Percentiles rank a stretch among this genome's conserved stretches.
Evolutionary conservation across 1,140 invertebrate genomes (phyloP).

Genomic region (Drosophila triauraria): DNA sequence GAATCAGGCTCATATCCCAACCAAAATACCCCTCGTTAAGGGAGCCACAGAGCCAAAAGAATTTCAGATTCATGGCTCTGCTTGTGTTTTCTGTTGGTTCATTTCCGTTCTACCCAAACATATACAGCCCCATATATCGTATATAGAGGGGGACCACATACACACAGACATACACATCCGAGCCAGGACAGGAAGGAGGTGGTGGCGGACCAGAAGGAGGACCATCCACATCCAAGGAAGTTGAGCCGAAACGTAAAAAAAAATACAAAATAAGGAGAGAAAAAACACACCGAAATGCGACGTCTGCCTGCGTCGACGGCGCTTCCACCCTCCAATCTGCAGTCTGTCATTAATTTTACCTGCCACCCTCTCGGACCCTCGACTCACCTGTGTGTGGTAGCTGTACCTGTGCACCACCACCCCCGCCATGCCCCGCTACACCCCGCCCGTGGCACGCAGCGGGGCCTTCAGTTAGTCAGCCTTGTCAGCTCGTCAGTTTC

Average conservation of each 20-base stretch:
- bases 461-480: slow-evolving; percentile 72
- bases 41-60: slow-evolving; percentile 41
- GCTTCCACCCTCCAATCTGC: slow-evolving; percentile 45
- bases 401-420: slow-evolving; percentile 4
- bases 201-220: slow-evolving; percentile 5
- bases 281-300: slow-evolving; percentile 40
- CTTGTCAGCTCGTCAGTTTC: slow-evolving; percentile 75
- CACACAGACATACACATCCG: not conserved
- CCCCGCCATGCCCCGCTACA: not conserved
- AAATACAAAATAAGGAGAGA: not conserved
- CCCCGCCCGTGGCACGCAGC: slow-evolving; percentile 51
- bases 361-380: slow-evolving; percentile 35
- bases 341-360: slow-evolving; percentile 62
- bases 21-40: not conserved
- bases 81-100: slow-evolving; percentile 72
- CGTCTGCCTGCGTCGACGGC: slow-evolving; percentile 58
- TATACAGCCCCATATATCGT: not conserved
- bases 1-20: not conserved
- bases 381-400: slow-evolving; percentile 21
- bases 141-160: not conserved
- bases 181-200: slow-evolving; percentile 1
- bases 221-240: slow-evolving; percentile 46
- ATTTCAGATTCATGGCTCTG: slow-evolving; percentile 79
- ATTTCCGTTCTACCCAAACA: slow-evolving; percentile 67
- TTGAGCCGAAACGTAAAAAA: slow-evolving; percentile 22